phyloP scores from a whole-genome alignment of 2,113 vertebrate species.

The Phrynosoma blainvillii region DNA sequence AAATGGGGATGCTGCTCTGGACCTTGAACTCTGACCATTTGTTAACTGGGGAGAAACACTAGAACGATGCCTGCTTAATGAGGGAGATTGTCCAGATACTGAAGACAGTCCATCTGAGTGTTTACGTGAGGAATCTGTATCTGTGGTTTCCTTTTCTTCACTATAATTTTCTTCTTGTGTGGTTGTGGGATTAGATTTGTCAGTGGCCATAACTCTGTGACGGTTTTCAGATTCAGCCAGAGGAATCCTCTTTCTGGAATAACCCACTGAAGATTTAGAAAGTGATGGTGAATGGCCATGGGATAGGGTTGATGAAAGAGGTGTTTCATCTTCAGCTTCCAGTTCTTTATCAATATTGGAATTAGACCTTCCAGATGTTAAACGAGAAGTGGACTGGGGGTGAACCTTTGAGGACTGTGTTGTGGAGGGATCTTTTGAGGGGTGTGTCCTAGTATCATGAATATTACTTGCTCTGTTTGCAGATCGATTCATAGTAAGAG shows the following conservation, averaged over 20 bases:
- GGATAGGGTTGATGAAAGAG: slow-evolving; percentile 49
- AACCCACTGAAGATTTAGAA: slow-evolving; percentile 60
- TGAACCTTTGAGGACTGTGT: neutral
- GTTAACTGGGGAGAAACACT: slow-evolving; percentile 52
- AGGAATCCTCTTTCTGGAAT: slow-evolving; percentile 62
- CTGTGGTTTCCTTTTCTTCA: neutral
- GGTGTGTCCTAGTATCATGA: slow-evolving; percentile 22
- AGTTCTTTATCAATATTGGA: neutral
- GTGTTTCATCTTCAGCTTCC: slow-evolving; percentile 46
- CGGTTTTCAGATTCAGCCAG: slow-evolving; percentile 45
- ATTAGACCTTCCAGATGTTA: neutral
- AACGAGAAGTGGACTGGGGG: neutral
- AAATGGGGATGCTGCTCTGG: slow-evolving; percentile 48
- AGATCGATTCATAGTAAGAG: slow-evolving; percentile 21
- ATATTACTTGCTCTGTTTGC: neutral
- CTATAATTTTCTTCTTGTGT: slow-evolving; percentile 46
- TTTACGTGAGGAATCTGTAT: neutral
- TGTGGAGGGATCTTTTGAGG: slow-evolving; percentile 18
- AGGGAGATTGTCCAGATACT: slow-evolving; percentile 10
- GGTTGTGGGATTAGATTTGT: slow-evolving; percentile 19
- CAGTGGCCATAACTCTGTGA: slow-evolving; percentile 36
- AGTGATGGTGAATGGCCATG: slow-evolving; percentile 39
- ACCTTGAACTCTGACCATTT: slow-evolving; percentile 48
- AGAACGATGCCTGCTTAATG: neutral
- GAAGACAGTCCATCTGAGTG: slow-evolving; percentile 2